Conservation (phyloP, 2,797 vertebrate genomes). For the Mormyrus proboscirostris region DNA sequence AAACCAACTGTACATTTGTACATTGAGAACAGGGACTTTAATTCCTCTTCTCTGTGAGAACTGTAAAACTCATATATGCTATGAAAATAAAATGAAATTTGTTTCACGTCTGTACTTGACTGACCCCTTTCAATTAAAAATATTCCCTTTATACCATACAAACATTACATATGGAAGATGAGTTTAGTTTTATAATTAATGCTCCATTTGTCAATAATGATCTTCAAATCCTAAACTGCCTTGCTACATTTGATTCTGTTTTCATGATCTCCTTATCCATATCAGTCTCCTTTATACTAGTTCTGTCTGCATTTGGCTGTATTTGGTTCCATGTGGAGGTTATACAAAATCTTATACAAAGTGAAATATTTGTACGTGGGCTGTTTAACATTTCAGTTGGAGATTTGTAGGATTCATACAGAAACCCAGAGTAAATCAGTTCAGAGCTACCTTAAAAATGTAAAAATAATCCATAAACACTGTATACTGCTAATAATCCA, state of each 20-base stretch:
- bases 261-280: background rate
- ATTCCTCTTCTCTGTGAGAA: conserved; percentile 1
- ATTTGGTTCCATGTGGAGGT: background rate
- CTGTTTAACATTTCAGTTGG: background rate
- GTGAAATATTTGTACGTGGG: background rate
- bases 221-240: background rate
- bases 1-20: conserved; percentile 55
- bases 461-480: background rate
- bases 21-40: conserved; percentile 31
- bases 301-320: background rate
- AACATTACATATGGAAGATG: background rate
- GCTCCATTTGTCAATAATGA: background rate
- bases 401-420: background rate
- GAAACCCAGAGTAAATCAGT: background rate
- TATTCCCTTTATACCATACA: background rate
- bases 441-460: background rate
- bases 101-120: background rate
- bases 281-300: background rate
- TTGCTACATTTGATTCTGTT: background rate
- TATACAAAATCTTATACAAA: background rate
- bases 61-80: background rate
- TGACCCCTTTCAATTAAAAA: background rate
- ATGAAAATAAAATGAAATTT: background rate
- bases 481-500: background rate
- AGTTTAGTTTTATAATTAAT: background rate